phyloP scores from a whole-genome alignment of 2,797 vertebrate species.

The Ficedula albicollis region DNA sequence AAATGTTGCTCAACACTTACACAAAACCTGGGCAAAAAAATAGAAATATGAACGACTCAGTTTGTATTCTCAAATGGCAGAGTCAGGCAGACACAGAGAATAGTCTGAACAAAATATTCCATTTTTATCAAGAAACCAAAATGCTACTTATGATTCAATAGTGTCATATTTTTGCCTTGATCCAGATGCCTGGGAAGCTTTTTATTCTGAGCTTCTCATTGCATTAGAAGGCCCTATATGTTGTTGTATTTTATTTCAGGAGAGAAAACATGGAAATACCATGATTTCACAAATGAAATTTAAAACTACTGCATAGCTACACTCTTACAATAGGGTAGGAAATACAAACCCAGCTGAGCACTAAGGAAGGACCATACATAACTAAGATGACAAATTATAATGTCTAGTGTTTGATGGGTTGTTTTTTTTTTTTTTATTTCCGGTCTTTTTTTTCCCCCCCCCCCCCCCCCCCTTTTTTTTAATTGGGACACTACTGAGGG shows the following conservation, averaged over 20 bases:
- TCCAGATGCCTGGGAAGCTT: background rate
- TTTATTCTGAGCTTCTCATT: background rate
- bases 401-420: rapidly evolving
- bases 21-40: background rate
- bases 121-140: background rate
- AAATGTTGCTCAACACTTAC: background rate
- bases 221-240: background rate
- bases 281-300: background rate
- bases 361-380: background rate
- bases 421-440: background rate
- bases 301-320: background rate
- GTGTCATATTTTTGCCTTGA: rapidly evolving
- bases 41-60: rapidly evolving
- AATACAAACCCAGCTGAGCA: background rate
- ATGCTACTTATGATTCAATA: background rate
- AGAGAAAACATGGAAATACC: background rate
- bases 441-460: background rate
- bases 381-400: background rate
- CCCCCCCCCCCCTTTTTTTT: no score
- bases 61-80: background rate
- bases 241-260: background rate
- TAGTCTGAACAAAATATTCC: background rate
- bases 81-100: background rate
- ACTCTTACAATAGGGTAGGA: background rate
- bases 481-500: background rate